Conservation (phyloP, 2,888 invertebrate genomes). For the Neoitamus cyanurus region DNA sequence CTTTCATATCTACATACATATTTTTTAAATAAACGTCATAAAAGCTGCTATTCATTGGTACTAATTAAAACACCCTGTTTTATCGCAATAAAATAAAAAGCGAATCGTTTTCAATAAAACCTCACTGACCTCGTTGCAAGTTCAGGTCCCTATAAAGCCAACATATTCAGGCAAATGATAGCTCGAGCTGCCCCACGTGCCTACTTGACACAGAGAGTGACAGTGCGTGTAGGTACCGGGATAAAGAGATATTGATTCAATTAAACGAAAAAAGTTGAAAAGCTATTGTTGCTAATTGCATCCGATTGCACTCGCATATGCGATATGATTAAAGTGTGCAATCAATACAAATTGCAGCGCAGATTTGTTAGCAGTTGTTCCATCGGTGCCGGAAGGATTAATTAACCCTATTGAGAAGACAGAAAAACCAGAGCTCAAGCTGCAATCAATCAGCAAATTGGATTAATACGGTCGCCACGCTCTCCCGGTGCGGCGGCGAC, state of each 20-base stretch:
- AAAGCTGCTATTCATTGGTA: neutral
- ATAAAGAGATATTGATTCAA: neutral
- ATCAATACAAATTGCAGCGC: neutral
- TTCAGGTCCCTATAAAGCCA: neutral
- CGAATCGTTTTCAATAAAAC: neutral
- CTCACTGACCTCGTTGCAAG: neutral
- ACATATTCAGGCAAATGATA: neutral
- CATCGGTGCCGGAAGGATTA: neutral
- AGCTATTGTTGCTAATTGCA: neutral
- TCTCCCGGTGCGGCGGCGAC: neutral
- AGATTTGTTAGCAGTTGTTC: neutral
- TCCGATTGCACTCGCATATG: neutral
- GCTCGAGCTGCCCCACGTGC: neutral
- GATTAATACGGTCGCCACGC: neutral
- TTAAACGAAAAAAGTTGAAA: neutral
- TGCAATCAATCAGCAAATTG: slow-evolving; percentile 16
- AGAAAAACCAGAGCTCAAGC: neutral
- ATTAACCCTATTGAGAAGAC: slow-evolving; percentile 9
- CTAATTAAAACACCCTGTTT: no score
- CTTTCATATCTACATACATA: no score
- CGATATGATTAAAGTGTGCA: neutral
- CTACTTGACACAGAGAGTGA: neutral
- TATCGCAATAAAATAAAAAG: no score
- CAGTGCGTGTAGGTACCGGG: neutral
- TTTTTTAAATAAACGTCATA: no score